Evolutionary conservation across 1,140 invertebrate genomes (phyloP), one percentile per base, ranked within the genome.

Genomic region (Cherax destructor): DNA sequence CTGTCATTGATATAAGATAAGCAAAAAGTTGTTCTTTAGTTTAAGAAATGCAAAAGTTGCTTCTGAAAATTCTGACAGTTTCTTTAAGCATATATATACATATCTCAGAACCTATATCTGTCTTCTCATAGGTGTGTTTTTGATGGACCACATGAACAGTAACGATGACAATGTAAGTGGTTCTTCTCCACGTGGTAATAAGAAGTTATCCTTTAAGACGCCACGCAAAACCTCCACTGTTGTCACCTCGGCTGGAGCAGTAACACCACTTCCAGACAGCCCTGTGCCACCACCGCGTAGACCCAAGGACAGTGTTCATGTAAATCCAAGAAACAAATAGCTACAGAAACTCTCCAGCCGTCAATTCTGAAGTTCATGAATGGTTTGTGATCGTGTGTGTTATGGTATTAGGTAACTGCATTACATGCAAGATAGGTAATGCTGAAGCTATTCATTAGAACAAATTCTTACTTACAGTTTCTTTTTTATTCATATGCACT

Each of bases 171-270:
- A 30, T n/a, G 21, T 4, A 3, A 74, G 72, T 9, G 89, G 83
- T 1, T 86, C 89, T 2, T 95, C 95, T 49, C 95, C 95, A n/a
- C 94, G 95, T 91, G 95, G 95, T 1, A 94, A 95, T 52, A 95
- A 95, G 91, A 95, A 95, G 92, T 94, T 95, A 94, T 95, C 95
- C 21, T 95, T 95, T 88, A 92, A 94, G 78, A 87, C 92, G 84
- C 92, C 90, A 18, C 90, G 90, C 65, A 91, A 91, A 59, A 61
- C 84, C 50, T 91, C 90, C 3, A 50, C 90, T 47, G 59, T 65
- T 11, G 84, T 86, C 1, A 76, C 84, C 61, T 86, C 90, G 0
- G 21, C 72, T 47, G 61, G 72, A 10, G 78, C 78, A 7, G 50
- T 76, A 56, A 79, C 81, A 13, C 79, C 90, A 0, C 90, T 84